Evolutionary conservation across 2,797 vertebrate genomes (phyloP).

Genomic region (Pteropus rufus): DNA sequence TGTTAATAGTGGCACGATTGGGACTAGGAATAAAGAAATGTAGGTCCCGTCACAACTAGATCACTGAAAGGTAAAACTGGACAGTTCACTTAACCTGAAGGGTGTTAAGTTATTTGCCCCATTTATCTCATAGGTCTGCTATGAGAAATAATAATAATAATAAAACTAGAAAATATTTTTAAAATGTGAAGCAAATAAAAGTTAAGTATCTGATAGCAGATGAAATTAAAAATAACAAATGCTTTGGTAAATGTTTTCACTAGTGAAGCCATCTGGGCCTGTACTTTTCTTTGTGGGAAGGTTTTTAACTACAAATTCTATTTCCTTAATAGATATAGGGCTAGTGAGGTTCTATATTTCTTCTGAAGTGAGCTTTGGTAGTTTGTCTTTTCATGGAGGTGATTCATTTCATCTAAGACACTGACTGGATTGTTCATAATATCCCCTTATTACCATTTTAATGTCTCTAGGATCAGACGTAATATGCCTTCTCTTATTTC

Average conservation of each 20-base stretch:
- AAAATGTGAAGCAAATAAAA: slow-evolving; percentile 6
- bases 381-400: background rate
- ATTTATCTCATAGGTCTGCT: background rate
- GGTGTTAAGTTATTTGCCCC: background rate
- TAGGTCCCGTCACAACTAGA: background rate
- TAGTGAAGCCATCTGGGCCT: background rate
- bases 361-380: slow-evolving; percentile 12
- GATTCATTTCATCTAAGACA: slow-evolving; percentile 27
- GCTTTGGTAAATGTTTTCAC: background rate
- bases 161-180: background rate
- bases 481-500: background rate
- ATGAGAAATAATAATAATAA: background rate
- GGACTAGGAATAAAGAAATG: background rate
- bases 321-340: background rate
- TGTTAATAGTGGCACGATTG: slow-evolving; percentile 6
- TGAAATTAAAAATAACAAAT: background rate
- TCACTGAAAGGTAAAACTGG: background rate
- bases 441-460: background rate
- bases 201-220: background rate
- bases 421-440: background rate
- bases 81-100: background rate
- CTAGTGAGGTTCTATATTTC: background rate
- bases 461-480: background rate
- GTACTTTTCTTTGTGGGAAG: background rate
- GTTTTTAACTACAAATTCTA: slow-evolving; percentile 3